Base-by-base conservation (phyloP, 1,140 invertebrate species). In the Colletes latitarsis region DNA sequence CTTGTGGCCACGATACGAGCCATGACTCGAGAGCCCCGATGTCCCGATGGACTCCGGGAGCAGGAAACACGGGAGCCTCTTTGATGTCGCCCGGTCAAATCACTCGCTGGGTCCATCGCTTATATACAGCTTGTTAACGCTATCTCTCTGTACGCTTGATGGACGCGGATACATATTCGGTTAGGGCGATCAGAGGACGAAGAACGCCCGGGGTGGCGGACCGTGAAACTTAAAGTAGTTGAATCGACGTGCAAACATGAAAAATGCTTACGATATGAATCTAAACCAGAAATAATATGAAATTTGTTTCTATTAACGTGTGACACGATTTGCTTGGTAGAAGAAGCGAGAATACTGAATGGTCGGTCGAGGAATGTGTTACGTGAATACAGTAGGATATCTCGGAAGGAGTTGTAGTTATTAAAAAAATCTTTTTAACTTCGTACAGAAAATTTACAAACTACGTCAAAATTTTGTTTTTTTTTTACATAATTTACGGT, bases 41-140 rank as follows among this genome's bases (percentile, higher is more conserved):
- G 57, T 67, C 19, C 30, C 58, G 53, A 58, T 66, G 53, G 19
- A 43, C 19, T 41, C 17, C 30, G 30, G n/a, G 39, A 43, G 52
- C 77, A 79, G 60, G 77, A 78, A 78, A 72, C 72, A 74, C 43
- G 43, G 69, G 53, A 71, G 76, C 67, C 82, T 67, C 84, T 86
- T 86, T 86, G 84, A 86, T 86, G 83, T 86, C 46, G 57, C n/a
- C 6, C 74, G 62, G 67, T 62, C 77, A 67, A 71, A 80, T 80
- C 77, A 62, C 52, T 73, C 72, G 66, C 72, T 72, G 68, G 2
- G 74, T 46, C 67, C 83, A 62, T 76, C 85, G 83, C 75, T 86
- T 86, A 87, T 78, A 78, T 87, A 87, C 83, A 87, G 85, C 84
- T 82, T 84, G 85, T 87, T 87, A 86, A 86, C 84, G 83, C 78